Evolutionary conservation across 2,113 vertebrate species (phyloP), one percentile per base, ranked within the genome.

Genomic region (Macroglossus sobrinus): DNA sequence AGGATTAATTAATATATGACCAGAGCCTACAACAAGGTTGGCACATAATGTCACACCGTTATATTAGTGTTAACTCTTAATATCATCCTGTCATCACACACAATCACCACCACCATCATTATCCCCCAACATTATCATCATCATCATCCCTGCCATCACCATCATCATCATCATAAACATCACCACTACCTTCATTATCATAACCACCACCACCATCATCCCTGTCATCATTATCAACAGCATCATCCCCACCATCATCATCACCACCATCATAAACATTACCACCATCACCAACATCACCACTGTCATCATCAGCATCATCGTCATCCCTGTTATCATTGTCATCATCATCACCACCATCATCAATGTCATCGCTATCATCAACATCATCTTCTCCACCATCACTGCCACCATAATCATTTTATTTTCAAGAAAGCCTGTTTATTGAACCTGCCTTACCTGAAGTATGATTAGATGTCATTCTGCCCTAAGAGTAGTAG

Each of bases 161-260:
- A 28, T 0, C 61, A 35, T 0, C 30, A 40, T 0, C 21, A 55
- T 0, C 59, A 40, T 0, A 45, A 35, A 0, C 22, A 40, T 0
- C 26, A n/a, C 1, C 69, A 40, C 0, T 26, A 40, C 0, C 82
- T 24, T 3, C 38, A 33, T 0, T 19, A 14, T 0, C 79, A 61
- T 0, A 24, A 14, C 0, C 74, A 40, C 0, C n/a, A 55, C 0
- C 43, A 38, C 0, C 72, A 84, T 0, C 53, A 16, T 1, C 18
- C 40, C 0, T n/a, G n/a, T n/a, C 13, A 26, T 0, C 16, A 40
- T 3, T 8, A 12, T 0, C 28, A 38, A 0, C 55, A 47, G 0
- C n/a, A n/a, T 11, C 57, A 13, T 0, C n/a, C n/a, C 1, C 18
- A 50, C 0, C 13, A 26, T 0, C 16, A 40, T 3, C 12, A 12